These are phyloP conservation scores for Ennomos quercinarius DNA, from an alignment of 2,888 invertebrate species.

Conservation along the genomic window DNA sequence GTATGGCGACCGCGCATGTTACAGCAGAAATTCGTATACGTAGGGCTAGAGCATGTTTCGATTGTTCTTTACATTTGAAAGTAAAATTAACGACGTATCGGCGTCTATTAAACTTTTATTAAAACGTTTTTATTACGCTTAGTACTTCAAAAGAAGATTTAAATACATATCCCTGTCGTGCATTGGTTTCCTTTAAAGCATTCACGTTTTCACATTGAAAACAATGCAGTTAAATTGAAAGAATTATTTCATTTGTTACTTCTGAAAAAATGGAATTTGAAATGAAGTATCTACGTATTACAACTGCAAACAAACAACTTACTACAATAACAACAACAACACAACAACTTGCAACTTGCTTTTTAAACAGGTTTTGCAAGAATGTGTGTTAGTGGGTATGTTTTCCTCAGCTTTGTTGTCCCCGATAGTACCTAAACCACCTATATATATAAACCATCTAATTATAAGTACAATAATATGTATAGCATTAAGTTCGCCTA, in stretches of 20 bases:
- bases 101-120: constrained; percentile 1
- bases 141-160: too few relatives aligned
- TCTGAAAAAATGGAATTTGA: neutral
- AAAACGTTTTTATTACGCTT: too few relatives aligned
- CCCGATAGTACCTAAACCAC: too few relatives aligned
- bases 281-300: neutral
- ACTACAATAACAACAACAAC: too few relatives aligned
- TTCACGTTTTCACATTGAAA: neutral
- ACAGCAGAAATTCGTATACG: constrained; percentile 40
- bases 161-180: neutral
- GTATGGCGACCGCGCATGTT: constrained; percentile 37
- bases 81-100: constrained; percentile 29
- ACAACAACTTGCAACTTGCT: too few relatives aligned
- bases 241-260: neutral
- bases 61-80: constrained; percentile 40
- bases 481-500: too few relatives aligned
- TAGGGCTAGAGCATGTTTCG: constrained; percentile 26
- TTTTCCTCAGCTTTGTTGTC: too few relatives aligned
- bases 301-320: neutral
- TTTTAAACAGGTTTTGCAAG: too few relatives aligned
- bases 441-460: too few relatives aligned
- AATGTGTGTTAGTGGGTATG: constrained; percentile 4
- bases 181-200: constrained; percentile 12
- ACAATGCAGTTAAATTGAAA: too few relatives aligned
- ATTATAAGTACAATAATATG: too few relatives aligned